Conservation (phyloP, 2,113 vertebrate genomes). For the Crotalus helleri region DNA sequence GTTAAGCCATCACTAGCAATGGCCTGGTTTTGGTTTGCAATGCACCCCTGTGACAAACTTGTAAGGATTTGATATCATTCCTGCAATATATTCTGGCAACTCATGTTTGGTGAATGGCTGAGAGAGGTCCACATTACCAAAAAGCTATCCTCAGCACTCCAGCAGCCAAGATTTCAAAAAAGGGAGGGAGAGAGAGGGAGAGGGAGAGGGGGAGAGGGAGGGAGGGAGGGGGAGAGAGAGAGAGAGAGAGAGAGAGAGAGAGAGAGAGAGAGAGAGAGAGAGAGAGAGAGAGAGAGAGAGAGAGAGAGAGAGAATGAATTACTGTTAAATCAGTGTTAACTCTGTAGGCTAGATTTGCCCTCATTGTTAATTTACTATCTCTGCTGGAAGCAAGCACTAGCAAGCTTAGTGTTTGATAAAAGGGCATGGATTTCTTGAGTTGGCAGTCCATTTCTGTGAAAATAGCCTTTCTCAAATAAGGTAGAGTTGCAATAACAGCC, state of each 20-base stretch:
- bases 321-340: not conserved
- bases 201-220: not conserved
- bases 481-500: not conserved
- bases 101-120: not conserved
- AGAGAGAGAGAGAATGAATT: not conserved
- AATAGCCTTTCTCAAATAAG: not conserved
- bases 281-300: not conserved
- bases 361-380: slow-evolving; percentile 30
- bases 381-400: slow-evolving; percentile 43
- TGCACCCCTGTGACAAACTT: not conserved
- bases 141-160: not conserved
- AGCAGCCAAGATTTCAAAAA: not conserved
- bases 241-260: not conserved
- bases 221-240: not conserved
- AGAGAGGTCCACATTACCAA: not conserved
- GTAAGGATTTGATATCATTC: not conserved
- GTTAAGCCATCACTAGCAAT: not conserved
- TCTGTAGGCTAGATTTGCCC: not conserved
- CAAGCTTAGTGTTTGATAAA: slow-evolving; percentile 44
- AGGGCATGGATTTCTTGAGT: not conserved
- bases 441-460: slow-evolving; percentile 45
- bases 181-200: not conserved
- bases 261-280: not conserved
- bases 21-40: not conserved
- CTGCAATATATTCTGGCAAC: not conserved